Evolutionary conservation across 92 coral and sea anemone genomes (phyloP), one percentile per base, ranked within the genome.

Genomic region (Actinostola sp.): DNA sequence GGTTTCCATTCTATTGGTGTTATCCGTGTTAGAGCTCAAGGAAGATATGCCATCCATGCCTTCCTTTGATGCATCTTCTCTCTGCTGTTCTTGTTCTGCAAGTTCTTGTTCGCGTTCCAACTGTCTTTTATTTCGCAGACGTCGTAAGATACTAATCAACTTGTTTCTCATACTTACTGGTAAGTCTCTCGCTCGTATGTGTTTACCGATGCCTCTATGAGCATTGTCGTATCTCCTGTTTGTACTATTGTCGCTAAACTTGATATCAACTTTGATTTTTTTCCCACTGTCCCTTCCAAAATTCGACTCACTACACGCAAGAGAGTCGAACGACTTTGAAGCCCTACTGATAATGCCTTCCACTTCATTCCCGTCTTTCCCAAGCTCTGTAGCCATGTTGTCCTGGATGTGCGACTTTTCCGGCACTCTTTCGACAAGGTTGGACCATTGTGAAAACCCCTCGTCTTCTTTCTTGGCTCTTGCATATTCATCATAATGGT

Each of bases 401-500:
- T n/a, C n/a, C n/a, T n/a, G n/a, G n/a, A n/a, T n/a, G n/a, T n/a
- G n/a, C n/a, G n/a, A n/a, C n/a, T n/a, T n/a, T n/a, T n/a, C n/a
- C n/a, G n/a, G n/a, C n/a, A n/a, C n/a, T 24, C 71, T 14, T 27
- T 28, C 36, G 4, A 3, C 9, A 13, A 39, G n/a, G 1, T 34
- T 3, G 7, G 31, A 7, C 9, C 49, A 5, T 20, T 29, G 23
- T n/a, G 30, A 1, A 38, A 3, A 8, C 17, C 21, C 32, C 50
- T 44, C 17, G 65, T 61, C 45, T 7, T 14, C 8, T 39, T 39
- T 39, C 45, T 14, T 14, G 7, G 69, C 77, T 57, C 95, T 79
- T 8, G 87, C 89, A 23, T 82, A 83, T 11, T 71, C 87, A 39
- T 83, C 61, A 20, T 74, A 87, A 23, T 75, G 91, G 20, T 79